Evolutionary conservation across 1,140 invertebrate species (phyloP), one percentile per base, ranked within the genome.

Genomic region (Riptortus pedestris): DNA sequence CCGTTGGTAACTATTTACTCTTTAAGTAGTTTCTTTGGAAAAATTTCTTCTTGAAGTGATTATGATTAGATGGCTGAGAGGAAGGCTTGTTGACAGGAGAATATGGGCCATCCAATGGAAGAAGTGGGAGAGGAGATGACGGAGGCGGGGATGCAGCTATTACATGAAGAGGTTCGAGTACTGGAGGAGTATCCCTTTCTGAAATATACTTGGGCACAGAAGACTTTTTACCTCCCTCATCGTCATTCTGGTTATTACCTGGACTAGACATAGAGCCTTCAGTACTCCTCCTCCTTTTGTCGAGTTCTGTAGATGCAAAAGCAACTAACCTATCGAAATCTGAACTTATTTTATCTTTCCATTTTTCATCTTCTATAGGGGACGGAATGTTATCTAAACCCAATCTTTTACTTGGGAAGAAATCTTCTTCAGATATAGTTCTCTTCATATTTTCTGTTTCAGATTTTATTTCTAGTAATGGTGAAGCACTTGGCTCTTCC

Each of bases 271-370:
- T 75, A 52, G 68, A 65, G 5, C 66, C 83, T 72, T 89, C 86
- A 0, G 85, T 87, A 22, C 86, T 89, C 64, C 86, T 79, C 31
- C 87, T 79, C 66, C 87, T 80, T 72, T 88, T 87, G 71, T 91
- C 88, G 69, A 91, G 77, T 69, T 90, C 88, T 1, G 87, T 89
- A 2, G 88, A 88, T 7, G 89, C 90, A 73, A 91, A 88, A 24
- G 87, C 89, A 63, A 92, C 86, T 65, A 92, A 77, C 60, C 88
- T 82, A 76, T 93, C 90, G 77, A 93, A 93, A 33, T 88, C 86
- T 69, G 85, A 88, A 71, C 84, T 87, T 69, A 91, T 91, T 67
- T 88, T 84, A 71, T 89, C 86, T 74, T 91, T 87, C 88, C 88
- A 91, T 72, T 90, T 72, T 51, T 73, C 72, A 82, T 79, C 72